These are phyloP conservation scores for Drusus annulatus DNA, from an alignment of 1,140 invertebrate species.

Conservation along the genomic window DNA sequence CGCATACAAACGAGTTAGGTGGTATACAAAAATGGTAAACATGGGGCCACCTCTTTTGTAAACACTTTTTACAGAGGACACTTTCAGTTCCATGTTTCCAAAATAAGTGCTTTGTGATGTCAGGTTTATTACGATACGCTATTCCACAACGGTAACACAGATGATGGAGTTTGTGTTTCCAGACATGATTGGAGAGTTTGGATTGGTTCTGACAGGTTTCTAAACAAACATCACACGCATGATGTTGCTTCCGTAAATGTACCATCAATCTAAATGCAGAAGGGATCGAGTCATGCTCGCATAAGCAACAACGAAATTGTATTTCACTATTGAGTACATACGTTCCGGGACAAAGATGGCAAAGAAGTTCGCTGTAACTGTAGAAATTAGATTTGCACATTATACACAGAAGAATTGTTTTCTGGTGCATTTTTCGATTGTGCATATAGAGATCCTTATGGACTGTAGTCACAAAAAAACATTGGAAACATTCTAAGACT, in stretches of 20 bases:
- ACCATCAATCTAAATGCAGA: conserved; percentile 90
- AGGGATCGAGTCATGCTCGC: conserved; percentile 80
- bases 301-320: conserved; percentile 81
- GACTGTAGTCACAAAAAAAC: conserved; percentile 80
- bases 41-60: conserved; percentile 92
- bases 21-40: conserved; percentile 92
- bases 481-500: conserved; percentile 88
- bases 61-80: conserved; percentile 85
- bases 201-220: conserved; percentile 84
- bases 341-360: conserved; percentile 86
- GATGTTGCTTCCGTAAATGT: conserved; percentile 85
- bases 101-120: conserved; percentile 89
- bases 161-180: conserved; percentile 90
- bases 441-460: conserved; percentile 89
- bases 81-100: conserved; percentile 94
- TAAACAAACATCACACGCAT: conserved; percentile 88
- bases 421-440: conserved; percentile 88
- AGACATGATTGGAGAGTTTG: conserved; percentile 86
- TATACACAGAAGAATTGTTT: conserved; percentile 83
- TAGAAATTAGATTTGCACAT: conserved; percentile 91
- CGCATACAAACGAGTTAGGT: conserved; percentile 82
- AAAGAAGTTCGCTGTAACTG: conserved; percentile 87
- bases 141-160: conserved; percentile 89
- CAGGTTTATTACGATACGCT: conserved; percentile 87
- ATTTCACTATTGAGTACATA: conserved; percentile 79